These are phyloP conservation scores for Tinamus guttatus DNA, from an alignment of 2,113 vertebrate species.

Conservation along the genomic window DNA sequence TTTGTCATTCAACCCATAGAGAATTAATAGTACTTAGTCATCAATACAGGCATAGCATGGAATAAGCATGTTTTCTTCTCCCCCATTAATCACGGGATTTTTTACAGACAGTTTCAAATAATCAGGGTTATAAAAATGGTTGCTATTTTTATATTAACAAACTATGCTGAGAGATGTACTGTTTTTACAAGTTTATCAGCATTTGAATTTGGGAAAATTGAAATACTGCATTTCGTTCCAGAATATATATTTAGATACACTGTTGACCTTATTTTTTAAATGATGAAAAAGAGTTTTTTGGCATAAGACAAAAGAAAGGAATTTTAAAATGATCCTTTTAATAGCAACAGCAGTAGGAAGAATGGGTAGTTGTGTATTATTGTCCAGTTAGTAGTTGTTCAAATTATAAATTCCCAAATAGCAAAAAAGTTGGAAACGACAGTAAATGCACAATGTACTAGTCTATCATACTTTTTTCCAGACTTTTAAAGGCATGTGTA, in stretches of 20 bases:
- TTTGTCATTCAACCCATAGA: background rate
- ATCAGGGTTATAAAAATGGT: background rate
- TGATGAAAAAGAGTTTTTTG: background rate
- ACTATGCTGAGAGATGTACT: background rate
- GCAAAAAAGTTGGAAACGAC: background rate
- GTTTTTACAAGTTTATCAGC: background rate
- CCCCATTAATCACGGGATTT: background rate
- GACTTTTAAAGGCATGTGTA: background rate
- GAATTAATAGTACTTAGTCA: background rate
- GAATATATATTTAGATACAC: background rate
- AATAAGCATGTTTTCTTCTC: background rate
- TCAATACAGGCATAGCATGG: background rate
- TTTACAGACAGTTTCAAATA: slow-evolving; percentile 4
- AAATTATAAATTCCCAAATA: background rate
- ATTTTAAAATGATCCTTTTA: background rate
- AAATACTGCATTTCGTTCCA: background rate
- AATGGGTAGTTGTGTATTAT: background rate
- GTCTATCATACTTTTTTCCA: background rate
- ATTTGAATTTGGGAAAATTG: background rate
- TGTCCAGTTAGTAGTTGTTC: background rate
- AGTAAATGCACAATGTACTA: background rate
- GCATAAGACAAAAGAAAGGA: background rate
- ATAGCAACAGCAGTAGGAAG: background rate
- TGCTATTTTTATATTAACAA: background rate
- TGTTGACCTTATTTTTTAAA: background rate